Evolutionary conservation across 2,113 vertebrate genomes (phyloP).

Genomic region (Oceanodroma tethys): DNA sequence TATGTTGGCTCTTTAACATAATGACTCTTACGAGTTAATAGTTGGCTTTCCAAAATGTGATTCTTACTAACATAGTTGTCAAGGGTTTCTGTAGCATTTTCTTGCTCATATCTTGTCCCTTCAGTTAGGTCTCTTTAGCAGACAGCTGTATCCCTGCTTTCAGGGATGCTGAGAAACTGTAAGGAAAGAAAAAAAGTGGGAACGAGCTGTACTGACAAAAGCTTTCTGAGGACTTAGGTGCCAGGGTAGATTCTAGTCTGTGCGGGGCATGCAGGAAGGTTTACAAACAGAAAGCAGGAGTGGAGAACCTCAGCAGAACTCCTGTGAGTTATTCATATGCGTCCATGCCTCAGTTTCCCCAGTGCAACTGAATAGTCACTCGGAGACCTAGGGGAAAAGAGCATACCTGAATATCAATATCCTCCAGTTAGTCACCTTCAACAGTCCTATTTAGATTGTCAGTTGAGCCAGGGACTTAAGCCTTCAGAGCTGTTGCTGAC

Average conservation of each 20-base stretch:
- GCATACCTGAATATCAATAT: background rate
- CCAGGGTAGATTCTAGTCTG: background rate
- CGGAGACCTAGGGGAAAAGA: background rate
- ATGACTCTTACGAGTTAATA: background rate
- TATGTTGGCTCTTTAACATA: background rate
- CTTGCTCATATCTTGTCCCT: background rate
- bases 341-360: background rate
- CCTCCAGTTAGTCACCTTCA: background rate
- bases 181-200: background rate
- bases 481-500: background rate
- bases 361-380: background rate
- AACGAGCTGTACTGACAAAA: background rate
- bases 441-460: background rate
- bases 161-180: background rate
- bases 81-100: background rate
- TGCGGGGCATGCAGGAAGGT: background rate
- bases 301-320: background rate
- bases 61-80: background rate
- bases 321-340: background rate
- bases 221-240: background rate
- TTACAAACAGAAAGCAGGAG: background rate
- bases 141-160: background rate
- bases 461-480: background rate
- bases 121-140: background rate
- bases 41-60: background rate